A percentile compares a stretch with the other conserved stretches of the same genome.
Evolutionary conservation across 2,888 invertebrate genomes (phyloP).

Genomic region (Dexiosoma caninum): DNA sequence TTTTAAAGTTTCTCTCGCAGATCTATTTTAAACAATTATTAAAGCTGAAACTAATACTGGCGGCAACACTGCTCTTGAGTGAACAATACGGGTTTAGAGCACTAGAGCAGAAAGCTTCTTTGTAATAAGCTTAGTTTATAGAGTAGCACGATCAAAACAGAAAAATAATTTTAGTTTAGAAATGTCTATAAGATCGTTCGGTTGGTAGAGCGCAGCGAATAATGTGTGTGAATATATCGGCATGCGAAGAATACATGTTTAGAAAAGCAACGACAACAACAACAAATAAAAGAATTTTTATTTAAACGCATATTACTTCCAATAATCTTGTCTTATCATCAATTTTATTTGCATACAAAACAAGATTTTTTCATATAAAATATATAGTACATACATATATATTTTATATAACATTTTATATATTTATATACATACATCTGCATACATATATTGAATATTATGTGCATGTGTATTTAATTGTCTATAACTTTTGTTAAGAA

Average conservation of each 20-base stretch:
- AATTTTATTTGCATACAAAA: conserved; percentile 33
- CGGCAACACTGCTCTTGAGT: neutral
- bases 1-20: too few relatives aligned
- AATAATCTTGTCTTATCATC: conserved; percentile 39
- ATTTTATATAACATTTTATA: too few relatives aligned
- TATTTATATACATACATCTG: too few relatives aligned
- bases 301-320: conserved; percentile 11
- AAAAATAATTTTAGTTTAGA: conserved; percentile 18
- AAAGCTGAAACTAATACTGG: too few relatives aligned
- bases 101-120: conserved; percentile 25
- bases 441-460: neutral
- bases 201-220: neutral
- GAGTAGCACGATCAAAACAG: neutral
- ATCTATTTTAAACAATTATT: too few relatives aligned
- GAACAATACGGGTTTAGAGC: neutral
- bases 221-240: neutral
- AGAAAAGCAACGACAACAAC: neutral
- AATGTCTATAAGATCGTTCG: conserved; percentile 7
- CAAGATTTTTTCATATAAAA: conserved; percentile 23
- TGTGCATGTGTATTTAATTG: neutral
- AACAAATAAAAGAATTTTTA: too few relatives aligned
- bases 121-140: conserved; percentile 4
- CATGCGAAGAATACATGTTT: conserved; percentile 20
- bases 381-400: too few relatives aligned
- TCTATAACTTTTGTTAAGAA: neutral